These are phyloP conservation scores for Darwinula stevensoni DNA, from an alignment of 2,888 invertebrate species.

Conservation along the genomic window DNA sequence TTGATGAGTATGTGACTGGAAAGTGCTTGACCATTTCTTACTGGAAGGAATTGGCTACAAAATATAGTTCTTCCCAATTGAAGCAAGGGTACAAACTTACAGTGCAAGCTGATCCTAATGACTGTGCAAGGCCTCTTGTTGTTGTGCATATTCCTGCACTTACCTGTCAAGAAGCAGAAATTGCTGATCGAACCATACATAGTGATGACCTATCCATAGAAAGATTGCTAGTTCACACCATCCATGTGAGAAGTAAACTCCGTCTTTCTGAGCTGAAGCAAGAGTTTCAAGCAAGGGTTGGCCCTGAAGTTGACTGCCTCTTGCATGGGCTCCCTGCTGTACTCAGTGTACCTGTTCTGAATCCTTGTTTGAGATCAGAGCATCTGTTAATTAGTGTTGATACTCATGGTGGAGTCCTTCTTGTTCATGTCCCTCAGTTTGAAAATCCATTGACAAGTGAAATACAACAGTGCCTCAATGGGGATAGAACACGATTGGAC, in stretches of 20 bases:
- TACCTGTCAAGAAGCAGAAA: constrained; percentile 15
- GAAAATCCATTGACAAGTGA: constrained; percentile 38
- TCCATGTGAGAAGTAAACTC: constrained; percentile 65
- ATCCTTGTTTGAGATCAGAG: constrained; percentile 69
- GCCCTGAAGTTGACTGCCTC: constrained; percentile 26
- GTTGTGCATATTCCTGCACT: constrained; percentile 21
- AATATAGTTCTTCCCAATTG: not conserved
- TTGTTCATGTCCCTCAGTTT: constrained; percentile 74
- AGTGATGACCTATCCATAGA: constrained; percentile 86
- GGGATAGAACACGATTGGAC: constrained; percentile 33
- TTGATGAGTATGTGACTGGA: constrained; percentile 69
- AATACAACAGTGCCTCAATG: constrained; percentile 45
- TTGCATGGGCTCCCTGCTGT: constrained; percentile 76
- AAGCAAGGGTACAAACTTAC: constrained; percentile 43
- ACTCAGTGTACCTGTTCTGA: constrained; percentile 57
- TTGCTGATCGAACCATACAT: constrained; percentile 33
- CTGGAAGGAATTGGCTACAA: constrained; percentile 36
- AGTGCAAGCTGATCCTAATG: constrained; percentile 55
- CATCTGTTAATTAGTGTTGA: constrained; percentile 74
- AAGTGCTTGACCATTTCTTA: constrained; percentile 71
- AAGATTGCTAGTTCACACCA: constrained; percentile 69
- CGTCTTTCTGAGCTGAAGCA: constrained; percentile 51
- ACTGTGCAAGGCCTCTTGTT: constrained; percentile 37
- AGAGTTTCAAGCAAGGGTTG: constrained; percentile 20
- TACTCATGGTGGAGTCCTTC: constrained; percentile 68